These are phyloP conservation scores for Zootoca vivipara DNA, from an alignment of 2,113 vertebrate genomes.

Conservation along the genomic window DNA sequence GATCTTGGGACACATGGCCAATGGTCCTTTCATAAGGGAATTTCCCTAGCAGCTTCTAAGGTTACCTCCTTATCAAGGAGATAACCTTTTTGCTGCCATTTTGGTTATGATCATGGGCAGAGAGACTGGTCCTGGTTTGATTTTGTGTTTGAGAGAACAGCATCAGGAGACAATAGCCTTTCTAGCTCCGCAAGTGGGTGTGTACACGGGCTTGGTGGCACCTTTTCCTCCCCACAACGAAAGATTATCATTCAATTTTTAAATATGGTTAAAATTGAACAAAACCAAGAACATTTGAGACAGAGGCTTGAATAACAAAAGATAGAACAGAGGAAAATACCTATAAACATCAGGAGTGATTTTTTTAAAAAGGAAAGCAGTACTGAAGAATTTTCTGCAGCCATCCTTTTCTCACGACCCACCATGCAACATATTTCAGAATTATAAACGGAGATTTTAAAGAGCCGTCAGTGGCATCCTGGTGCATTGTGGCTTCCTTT, in stretches of 20 bases:
- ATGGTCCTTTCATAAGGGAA: not conserved
- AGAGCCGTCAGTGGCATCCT: too few species aligned
- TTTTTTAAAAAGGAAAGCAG: not conserved
- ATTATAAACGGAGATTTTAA: not conserved
- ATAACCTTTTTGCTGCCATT: not conserved
- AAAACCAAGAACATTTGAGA: not conserved
- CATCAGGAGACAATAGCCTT: too few species aligned
- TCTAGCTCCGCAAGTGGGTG: not conserved
- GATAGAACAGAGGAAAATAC: not conserved
- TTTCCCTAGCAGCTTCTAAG: not conserved
- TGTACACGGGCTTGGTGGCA: too few species aligned
- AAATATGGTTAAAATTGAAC: not conserved
- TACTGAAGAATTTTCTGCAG: not conserved
- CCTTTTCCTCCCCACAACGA: not conserved
- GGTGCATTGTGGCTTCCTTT: not conserved
- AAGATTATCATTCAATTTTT: not conserved
- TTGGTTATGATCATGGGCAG: not conserved
- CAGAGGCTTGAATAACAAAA: not conserved
- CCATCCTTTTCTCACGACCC: not conserved
- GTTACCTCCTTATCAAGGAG: not conserved
- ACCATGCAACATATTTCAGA: not conserved
- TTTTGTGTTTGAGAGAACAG: not conserved
- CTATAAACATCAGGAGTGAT: not conserved
- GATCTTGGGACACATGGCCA: not conserved
- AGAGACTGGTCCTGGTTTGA: not conserved